Conservation (phyloP, 2,797 vertebrate species). For the Rhabdophis nuchalis region DNA sequence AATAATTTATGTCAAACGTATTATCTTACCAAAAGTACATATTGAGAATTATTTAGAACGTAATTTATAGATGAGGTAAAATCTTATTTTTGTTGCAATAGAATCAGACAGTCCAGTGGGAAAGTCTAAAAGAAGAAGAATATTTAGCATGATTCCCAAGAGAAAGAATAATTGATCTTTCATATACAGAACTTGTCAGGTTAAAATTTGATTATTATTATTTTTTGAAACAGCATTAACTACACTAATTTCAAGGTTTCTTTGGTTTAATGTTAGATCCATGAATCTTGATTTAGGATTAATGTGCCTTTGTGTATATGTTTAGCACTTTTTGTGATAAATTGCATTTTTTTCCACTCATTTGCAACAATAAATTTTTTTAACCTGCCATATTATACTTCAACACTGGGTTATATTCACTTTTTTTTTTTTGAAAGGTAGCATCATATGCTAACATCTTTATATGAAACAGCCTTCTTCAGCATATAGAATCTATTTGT, state of each 20-base stretch:
- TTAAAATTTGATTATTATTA: neutral
- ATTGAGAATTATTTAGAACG: rapidly evolving
- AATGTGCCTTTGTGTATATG: neutral
- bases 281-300: neutral
- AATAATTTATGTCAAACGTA: neutral
- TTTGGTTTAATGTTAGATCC: neutral
- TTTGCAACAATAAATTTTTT: neutral
- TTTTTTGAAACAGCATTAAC: neutral
- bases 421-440: neutral
- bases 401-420: neutral
- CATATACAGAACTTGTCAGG: neutral
- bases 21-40: neutral
- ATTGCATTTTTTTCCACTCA: neutral
- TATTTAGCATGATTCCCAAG: neutral
- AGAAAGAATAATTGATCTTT: neutral
- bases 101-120: neutral
- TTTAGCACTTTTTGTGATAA: neutral
- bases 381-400: neutral
- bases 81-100: rapidly evolving
- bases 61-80: neutral
- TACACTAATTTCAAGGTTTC: neutral
- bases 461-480: neutral
- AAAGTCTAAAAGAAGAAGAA: neutral
- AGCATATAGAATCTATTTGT: neutral
- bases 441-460: neutral